Evolutionary conservation across 2,888 invertebrate species (phyloP).

Genomic region (Prosapia bicincta): DNA sequence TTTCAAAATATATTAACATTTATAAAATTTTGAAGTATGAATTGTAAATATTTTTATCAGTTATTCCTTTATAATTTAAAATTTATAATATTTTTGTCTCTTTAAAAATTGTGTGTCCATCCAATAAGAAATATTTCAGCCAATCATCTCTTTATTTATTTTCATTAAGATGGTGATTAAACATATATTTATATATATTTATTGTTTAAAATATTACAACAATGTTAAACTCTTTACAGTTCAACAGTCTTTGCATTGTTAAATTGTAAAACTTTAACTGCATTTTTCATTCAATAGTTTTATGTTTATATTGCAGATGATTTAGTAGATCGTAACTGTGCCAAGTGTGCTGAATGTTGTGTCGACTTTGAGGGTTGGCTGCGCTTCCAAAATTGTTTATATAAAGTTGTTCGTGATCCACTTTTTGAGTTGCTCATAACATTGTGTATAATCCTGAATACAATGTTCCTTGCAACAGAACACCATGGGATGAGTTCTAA

Average conservation of each 20-base stretch:
- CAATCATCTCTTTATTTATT: too few relatives aligned
- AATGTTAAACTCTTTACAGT: not conserved
- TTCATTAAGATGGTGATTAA: too few relatives aligned
- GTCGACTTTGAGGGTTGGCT: slow-evolving; percentile 76
- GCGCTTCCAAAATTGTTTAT: slow-evolving; percentile 82
- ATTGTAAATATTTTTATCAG: too few relatives aligned
- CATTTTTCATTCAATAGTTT: not conserved
- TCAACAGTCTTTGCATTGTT: not conserved
- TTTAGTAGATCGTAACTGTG: slow-evolving; percentile 86
- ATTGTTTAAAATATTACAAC: not conserved
- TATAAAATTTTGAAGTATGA: too few relatives aligned
- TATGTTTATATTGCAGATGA: slow-evolving; percentile 59
- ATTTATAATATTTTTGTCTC: too few relatives aligned
- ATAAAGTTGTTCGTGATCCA: slow-evolving; percentile 88
- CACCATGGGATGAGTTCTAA: slow-evolving; percentile 92
- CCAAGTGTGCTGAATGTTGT: slow-evolving; percentile 83
- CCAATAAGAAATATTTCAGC: too few relatives aligned
- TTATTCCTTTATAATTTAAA: too few relatives aligned
- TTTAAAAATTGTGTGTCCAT: too few relatives aligned
- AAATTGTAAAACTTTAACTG: not conserved
- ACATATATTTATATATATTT: too few relatives aligned
- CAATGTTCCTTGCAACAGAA: slow-evolving; percentile 88
- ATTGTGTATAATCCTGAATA: slow-evolving; percentile 90
- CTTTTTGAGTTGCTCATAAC: slow-evolving; percentile 93
- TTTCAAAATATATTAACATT: too few relatives aligned